Evolutionary conservation across 2,888 invertebrate species (phyloP).

Genomic region (Ametastegia equiseti): DNA sequence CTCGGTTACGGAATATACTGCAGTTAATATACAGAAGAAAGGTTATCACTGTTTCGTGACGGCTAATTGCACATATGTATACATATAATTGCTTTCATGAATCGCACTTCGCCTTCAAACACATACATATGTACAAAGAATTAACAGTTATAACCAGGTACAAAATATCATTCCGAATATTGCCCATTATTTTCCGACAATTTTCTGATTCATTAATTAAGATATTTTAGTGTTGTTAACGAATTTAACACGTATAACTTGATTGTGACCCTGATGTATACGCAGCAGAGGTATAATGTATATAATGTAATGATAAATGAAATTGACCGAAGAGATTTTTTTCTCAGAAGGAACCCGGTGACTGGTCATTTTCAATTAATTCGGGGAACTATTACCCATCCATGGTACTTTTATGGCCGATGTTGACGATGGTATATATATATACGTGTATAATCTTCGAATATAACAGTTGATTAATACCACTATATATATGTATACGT

Average conservation of each 20-base stretch:
- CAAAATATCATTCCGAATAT: too few species aligned
- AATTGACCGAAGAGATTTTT: not conserved
- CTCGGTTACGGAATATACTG: too few species aligned
- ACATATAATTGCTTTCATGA: not conserved
- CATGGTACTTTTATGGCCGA: not conserved
- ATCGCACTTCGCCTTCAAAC: not conserved
- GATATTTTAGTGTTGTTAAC: not conserved
- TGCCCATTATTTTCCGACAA: not conserved
- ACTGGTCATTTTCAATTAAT: constrained; percentile 13
- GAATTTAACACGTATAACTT: not conserved
- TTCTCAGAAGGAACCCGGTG: constrained; percentile 8
- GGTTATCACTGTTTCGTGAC: constrained; percentile 22
- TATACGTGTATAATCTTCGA: not conserved
- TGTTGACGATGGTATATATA: too few species aligned
- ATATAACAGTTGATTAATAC: not conserved
- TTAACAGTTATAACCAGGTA: too few species aligned
- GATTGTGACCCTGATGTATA: not conserved
- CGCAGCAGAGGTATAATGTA: too few species aligned
- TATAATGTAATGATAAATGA: too few species aligned
- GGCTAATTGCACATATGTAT: not conserved
- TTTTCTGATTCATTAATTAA: not conserved
- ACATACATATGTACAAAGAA: too few species aligned
- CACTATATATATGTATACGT: too few species aligned
- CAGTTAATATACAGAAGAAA: not conserved
- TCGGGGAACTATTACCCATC: constrained; percentile 7